Conservation (phyloP, 1,140 invertebrate species). For the Rhyacophila brunnea region DNA sequence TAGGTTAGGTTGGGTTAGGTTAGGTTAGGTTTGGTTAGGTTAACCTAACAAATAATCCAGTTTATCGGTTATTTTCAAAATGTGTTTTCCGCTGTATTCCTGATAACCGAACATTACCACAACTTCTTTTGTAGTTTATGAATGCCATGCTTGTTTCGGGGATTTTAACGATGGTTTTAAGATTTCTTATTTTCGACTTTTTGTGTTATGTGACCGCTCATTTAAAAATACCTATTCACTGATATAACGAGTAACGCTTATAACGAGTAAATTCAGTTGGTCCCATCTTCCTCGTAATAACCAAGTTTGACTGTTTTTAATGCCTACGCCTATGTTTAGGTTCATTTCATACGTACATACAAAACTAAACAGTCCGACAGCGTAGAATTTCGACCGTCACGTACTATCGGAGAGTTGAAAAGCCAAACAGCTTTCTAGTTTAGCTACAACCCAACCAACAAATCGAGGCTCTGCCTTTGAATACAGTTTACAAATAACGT, state of each 20-base stretch:
- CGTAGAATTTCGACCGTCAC: conserved; percentile 9
- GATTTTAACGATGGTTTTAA: no score
- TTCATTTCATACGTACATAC: not conserved
- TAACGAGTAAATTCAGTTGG: not conserved
- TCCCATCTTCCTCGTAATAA: no score
- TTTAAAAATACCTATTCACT: not conserved
- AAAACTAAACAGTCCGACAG: not conserved
- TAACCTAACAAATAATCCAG: no score
- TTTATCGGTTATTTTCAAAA: no score
- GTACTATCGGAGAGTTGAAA: conserved; percentile 22
- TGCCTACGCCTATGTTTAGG: not conserved
- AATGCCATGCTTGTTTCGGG: no score
- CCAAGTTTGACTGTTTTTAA: not conserved
- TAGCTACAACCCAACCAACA: conserved; percentile 8
- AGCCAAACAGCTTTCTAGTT: conserved; percentile 27
- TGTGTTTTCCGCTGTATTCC: no score
- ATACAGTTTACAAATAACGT: conserved; percentile 34
- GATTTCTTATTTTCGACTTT: not conserved
- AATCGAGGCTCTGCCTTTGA: conserved; percentile 27
- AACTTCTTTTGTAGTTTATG: no score
- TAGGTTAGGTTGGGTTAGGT: no score
- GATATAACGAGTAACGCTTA: not conserved
- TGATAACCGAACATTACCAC: no score
- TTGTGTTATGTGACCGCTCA: not conserved
- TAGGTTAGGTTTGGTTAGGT: no score